Conservation (phyloP, 1,140 invertebrate genomes). For the Drosophila nasuta region DNA sequence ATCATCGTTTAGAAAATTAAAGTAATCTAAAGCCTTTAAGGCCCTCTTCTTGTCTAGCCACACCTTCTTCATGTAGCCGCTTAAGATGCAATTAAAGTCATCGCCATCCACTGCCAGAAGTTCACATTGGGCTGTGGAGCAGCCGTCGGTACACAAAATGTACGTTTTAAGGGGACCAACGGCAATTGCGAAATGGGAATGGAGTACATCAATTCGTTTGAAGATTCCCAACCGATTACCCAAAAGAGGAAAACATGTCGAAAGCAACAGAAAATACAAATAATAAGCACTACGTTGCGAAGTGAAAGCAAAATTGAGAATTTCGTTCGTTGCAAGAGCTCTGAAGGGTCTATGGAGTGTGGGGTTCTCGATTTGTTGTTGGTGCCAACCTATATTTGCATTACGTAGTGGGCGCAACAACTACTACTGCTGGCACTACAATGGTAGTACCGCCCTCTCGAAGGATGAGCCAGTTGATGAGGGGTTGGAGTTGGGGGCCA, state of each 20-base stretch:
- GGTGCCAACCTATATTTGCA: conserved; percentile 76
- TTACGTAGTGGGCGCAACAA: conserved; percentile 28
- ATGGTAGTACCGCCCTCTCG: conserved; percentile 10
- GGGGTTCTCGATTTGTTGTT: conserved; percentile 48
- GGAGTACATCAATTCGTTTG: conserved; percentile 58
- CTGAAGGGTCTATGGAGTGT: background rate
- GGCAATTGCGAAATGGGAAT: conserved; percentile 55
- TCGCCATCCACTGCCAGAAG: conserved; percentile 62
- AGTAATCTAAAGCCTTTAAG: conserved; percentile 75
- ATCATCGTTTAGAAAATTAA: conserved; percentile 61
- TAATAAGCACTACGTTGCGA: conserved; percentile 54
- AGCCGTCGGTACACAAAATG: conserved; percentile 25
- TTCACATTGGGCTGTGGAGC: conserved; percentile 66
- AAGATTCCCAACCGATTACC: conserved; percentile 59
- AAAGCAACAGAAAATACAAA: conserved; percentile 37
- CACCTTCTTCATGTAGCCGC: conserved; percentile 58
- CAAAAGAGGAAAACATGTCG: conserved; percentile 42
- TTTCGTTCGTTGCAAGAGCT: conserved; percentile 14
- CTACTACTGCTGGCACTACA: conserved; percentile 30
- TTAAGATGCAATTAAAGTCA: conserved; percentile 61
- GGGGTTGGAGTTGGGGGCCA: background rate
- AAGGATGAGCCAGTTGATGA: background rate
- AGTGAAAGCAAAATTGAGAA: conserved; percentile 65
- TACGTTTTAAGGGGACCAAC: conserved; percentile 54
- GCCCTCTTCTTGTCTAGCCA: conserved; percentile 73